A percentile compares a stretch with the other conserved stretches of the same genome.
phyloP scores from a whole-genome alignment of 2,113 vertebrate species.

The Fulmarus glacialis region DNA sequence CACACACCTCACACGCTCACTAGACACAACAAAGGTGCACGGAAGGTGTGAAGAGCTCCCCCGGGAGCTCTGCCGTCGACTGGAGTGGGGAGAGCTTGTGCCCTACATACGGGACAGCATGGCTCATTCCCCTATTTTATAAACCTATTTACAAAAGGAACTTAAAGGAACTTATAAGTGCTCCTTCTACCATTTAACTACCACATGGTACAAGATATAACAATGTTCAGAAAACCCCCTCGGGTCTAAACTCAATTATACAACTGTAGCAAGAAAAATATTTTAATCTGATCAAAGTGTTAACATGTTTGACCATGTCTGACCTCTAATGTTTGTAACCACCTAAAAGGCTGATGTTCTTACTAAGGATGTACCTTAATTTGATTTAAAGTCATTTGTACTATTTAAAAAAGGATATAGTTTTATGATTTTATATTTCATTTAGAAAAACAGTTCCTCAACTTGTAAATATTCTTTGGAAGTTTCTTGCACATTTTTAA shows the following conservation, averaged over 20 bases:
- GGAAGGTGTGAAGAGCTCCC: neutral
- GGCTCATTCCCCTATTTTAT: neutral
- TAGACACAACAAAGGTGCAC: neutral
- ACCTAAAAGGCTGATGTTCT: constrained; percentile 66
- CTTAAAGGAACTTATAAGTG: constrained; percentile 28
- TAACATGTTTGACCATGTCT: constrained; percentile 76
- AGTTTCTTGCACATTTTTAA: constrained; percentile 32
- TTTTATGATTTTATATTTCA: constrained; percentile 56
- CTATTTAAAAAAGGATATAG: constrained; percentile 70
- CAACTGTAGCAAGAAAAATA: constrained; percentile 70
- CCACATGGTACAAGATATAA: constrained; percentile 65
- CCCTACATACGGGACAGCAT: neutral
- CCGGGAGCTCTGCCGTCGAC: neutral
- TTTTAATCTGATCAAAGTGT: constrained; percentile 75
- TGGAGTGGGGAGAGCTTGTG: neutral
- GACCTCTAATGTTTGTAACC: constrained; percentile 69
- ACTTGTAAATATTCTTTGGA: neutral
- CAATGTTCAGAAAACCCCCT: constrained; percentile 72
- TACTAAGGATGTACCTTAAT: constrained; percentile 58
- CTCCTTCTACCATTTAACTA: constrained; percentile 54
- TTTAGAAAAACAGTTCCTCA: constrained; percentile 41
- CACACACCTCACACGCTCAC: neutral
- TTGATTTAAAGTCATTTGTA: constrained; percentile 73
- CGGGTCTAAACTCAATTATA: constrained; percentile 70
- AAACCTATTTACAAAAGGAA: constrained; percentile 40